Conservation (phyloP, 2,888 invertebrate genomes). For the Drosophila testacea region DNA sequence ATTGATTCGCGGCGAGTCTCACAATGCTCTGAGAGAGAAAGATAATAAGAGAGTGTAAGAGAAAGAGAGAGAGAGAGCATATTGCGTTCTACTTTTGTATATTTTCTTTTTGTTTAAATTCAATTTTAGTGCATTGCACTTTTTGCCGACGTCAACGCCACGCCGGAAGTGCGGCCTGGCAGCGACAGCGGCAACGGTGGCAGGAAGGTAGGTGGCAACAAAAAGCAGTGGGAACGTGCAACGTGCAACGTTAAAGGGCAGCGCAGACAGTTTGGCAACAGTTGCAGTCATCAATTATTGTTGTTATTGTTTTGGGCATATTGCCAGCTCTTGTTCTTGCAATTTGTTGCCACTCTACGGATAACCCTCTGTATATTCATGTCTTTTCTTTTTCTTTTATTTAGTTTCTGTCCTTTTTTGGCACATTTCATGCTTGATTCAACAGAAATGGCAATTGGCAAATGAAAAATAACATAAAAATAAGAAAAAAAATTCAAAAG, state of each 20-base stretch:
- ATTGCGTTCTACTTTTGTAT: constrained; percentile 58
- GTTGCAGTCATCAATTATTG: constrained; percentile 45
- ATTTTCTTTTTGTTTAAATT: constrained; percentile 74
- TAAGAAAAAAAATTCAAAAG: constrained; percentile 1
- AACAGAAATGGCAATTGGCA: constrained; percentile 11
- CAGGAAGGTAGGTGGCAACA: constrained; percentile 11
- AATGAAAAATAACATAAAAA: too few relatives aligned
- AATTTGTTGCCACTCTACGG: constrained; percentile 39
- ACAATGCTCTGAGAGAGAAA: constrained; percentile 12
- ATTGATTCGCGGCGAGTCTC: constrained; percentile 58
- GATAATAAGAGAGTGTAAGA: not conserved
- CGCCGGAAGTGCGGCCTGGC: constrained; percentile 71
- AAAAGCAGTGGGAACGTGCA: constrained; percentile 18
- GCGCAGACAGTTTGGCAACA: constrained; percentile 45
- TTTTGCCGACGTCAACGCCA: constrained; percentile 60
- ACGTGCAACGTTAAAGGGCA: constrained; percentile 34
- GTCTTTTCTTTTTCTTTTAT: not conserved
- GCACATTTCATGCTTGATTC: constrained; percentile 66
- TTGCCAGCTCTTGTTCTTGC: constrained; percentile 57
- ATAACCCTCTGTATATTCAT: constrained; percentile 13
- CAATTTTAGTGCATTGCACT: constrained; percentile 80
- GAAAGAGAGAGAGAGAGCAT: constrained; percentile 9
- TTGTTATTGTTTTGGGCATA: constrained; percentile 50
- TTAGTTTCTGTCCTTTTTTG: constrained; percentile 16
- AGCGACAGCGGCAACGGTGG: constrained; percentile 3